Conservation (phyloP, 2,888 invertebrate genomes). For the Diploptera punctata region DNA sequence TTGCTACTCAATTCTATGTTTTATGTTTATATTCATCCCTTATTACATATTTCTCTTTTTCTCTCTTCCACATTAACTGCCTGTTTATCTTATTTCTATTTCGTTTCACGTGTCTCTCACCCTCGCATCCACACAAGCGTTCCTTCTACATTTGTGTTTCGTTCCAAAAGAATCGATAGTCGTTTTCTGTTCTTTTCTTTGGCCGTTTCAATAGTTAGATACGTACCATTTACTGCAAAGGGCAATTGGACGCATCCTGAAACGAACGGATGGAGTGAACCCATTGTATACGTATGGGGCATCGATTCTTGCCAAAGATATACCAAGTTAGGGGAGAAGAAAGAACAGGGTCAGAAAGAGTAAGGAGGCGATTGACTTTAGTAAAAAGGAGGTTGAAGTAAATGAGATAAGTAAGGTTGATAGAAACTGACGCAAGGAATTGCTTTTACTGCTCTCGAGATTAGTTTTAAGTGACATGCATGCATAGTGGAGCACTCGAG, state of each 20-base stretch:
- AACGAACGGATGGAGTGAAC: slow-evolving; percentile 6
- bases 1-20: no score
- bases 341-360: not conserved
- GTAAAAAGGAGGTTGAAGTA: slow-evolving; percentile 1
- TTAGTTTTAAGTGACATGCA: not conserved
- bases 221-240: slow-evolving; percentile 33
- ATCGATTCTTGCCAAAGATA: not conserved
- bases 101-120: no score
- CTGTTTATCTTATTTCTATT: no score
- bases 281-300: slow-evolving; percentile 13
- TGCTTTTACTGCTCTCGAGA: not conserved
- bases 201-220: slow-evolving; percentile 26
- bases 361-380: not conserved
- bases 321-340: no score
- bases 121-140: no score
- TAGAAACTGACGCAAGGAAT: not conserved
- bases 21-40: no score
- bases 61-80: no score
- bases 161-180: not conserved
- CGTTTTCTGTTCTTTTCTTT: not conserved
- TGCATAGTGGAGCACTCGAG: not conserved
- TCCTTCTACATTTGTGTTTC: no score
- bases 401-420: slow-evolving; percentile 22
- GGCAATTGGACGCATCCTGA: slow-evolving; percentile 16
- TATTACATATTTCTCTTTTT: no score